Base-by-base conservation (phyloP, 2,797 vertebrate species). In the Esox masquinongy region DNA sequence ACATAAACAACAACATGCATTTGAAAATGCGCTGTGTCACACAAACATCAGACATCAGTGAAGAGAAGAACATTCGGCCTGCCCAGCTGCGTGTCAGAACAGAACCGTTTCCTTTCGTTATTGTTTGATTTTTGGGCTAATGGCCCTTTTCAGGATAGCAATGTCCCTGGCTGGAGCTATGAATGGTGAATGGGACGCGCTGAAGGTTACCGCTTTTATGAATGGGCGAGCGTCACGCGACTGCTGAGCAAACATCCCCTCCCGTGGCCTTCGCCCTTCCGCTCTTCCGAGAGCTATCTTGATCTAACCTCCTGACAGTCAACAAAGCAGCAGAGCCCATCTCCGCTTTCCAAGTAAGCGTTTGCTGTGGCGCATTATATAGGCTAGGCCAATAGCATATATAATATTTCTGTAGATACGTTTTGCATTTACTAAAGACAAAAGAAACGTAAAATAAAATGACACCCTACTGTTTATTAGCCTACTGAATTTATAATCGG, bases 201-300 rank as follows among this genome's bases (percentile, higher is more conserved):
- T 87, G 89, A 93, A 93, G 91, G 93, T 94, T 93, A 91, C 90
- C 85, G 92, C 91, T 94, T 97, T 98, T 97, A 96, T 98, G 97
- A 98, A 98, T 97, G 97, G 95, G 90, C 74, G 90, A 87, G 91
- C 90, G 91, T 95, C 95, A 96, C 92, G 94, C 95, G 94, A 95
- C 94, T 88, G 91, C 91, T 89, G 92, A 93, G 93, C 94, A 95
- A 93, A 94, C 92, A 88, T 73, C 87, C 87, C 86, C 82, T 73
- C 85, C 82, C 63, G 79, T 90, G 88, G 87, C 89, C 87, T 91
- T 90, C 87, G 88, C 89, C 86, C 89, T 90, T 88, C 88, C 83
- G 82, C 36, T 39, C 36, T 39, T 8, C 53, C 19, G 56, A 22
- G 9, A 61, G 22, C 56, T 59, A 59, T 68, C 81, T 79, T 72